Conservation (phyloP, 2,113 vertebrate species). For the Alethe diademata region DNA sequence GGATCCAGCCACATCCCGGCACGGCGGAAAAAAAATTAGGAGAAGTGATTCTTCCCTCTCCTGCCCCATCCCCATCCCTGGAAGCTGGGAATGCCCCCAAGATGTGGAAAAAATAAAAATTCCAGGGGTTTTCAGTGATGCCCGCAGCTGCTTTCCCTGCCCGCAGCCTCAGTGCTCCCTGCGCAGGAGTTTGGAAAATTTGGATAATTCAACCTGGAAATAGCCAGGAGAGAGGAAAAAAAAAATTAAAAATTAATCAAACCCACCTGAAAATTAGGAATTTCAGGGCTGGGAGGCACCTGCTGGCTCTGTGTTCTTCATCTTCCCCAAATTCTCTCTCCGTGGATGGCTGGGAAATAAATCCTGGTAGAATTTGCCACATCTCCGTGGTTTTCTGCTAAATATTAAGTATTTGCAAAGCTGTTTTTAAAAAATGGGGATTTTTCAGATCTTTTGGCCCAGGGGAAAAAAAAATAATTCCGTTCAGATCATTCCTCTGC, state of each 20-base stretch:
- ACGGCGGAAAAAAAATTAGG: not conserved
- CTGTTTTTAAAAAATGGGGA: fast-evolving
- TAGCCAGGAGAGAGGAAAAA: too few species aligned
- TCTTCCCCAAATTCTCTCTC: not conserved
- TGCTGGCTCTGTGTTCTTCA: not conserved
- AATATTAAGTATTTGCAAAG: not conserved
- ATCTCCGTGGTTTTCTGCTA: fast-evolving
- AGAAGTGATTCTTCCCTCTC: not conserved
- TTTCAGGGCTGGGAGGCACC: not conserved
- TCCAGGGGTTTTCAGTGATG: not conserved
- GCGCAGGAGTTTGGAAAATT: not conserved
- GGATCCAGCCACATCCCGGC: too few species aligned
- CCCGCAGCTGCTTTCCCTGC: not conserved
- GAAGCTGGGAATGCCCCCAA: not conserved
- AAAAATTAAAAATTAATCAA: not conserved
- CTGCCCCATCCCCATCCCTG: not conserved
- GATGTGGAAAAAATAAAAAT: not conserved
- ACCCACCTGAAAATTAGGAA: fast-evolving
- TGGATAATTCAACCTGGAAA: not conserved
- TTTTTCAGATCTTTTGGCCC: not conserved
- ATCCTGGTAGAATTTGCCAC: not conserved
- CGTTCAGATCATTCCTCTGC: not conserved
- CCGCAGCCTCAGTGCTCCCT: too few species aligned
- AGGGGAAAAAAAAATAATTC: not conserved
- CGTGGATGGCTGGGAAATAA: not conserved